Base-by-base conservation (phyloP, 2,113 vertebrate genomes). In the Azemiops feae region DNA sequence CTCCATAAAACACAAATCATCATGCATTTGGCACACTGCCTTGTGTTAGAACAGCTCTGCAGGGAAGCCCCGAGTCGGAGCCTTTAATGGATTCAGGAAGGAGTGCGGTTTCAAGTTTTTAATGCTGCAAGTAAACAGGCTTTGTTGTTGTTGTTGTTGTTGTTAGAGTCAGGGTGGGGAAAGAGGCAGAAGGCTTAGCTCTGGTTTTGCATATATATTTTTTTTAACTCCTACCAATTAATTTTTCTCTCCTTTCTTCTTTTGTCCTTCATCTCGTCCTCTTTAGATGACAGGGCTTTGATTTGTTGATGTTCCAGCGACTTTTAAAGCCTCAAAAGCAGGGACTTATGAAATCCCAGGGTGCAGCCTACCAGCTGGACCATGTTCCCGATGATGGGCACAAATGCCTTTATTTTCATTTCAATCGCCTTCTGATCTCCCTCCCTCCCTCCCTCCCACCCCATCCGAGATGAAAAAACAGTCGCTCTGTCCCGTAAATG, bases 401-500 rank as follows among this genome's bases (percentile, higher is more conserved):
- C 89, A 93, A 95, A 94, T 90, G 95, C 92, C 93, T 69, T 50
- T 91, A 89, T 95, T 95, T 95, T 45, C 53, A 95, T 89, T 92
- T 20, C 54, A 90, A 23, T 88, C 93, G 55, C 93, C 85, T 81
- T 91, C 94, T 96, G 95, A 95, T 87, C 94, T 94, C 92, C 91
- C 85, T 92, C 5, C 7, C 18, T 92, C 3, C 9, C 14, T 12
- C 23, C 25, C 45, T 27, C 85, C 34, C 34, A 22, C 74, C 34
- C 74, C 90, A 54, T 89, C 92, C 57, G 60, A 95, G 93, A 94
- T 93, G n/a, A n/a, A 95, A 95, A n/a, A 96, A 87, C 92, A 91
- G 90, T 95, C 92, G 88, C 88, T 94, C 85, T 96, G 92, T 96
- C 95, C 95, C 90, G 57, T 89, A 95, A 97, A 96, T 96, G 96